These are phyloP conservation scores for Cyclargus thomasi DNA, from an alignment of 1,140 invertebrate genomes.

Conservation along the genomic window DNA sequence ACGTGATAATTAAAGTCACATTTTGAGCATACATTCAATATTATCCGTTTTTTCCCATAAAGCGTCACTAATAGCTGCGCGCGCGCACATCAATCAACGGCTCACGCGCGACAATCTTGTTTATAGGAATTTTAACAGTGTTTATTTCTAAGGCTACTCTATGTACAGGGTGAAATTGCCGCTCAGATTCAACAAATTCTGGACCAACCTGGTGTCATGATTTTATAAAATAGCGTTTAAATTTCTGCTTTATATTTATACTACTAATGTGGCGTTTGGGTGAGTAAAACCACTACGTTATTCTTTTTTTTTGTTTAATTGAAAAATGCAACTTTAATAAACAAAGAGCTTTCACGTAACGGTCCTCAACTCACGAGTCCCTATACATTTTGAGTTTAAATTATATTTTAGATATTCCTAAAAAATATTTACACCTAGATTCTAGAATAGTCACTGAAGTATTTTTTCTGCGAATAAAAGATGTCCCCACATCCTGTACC, in stretches of 20 bases:
- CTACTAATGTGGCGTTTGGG: no score
- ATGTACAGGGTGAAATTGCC: conserved; percentile 36
- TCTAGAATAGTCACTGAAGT: no score
- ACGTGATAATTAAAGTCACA: conserved; percentile 30
- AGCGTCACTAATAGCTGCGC: conserved; percentile 50
- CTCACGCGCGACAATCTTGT: conserved; percentile 60
- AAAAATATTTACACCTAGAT: no score
- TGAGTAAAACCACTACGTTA: no score
- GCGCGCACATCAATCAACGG: conserved; percentile 49
- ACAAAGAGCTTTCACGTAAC: no score
- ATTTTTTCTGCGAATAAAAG: background rate
- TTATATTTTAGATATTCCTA: no score
- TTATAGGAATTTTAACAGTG: conserved; percentile 68
- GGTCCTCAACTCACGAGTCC: no score
- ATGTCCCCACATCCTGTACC: conserved; percentile 45
- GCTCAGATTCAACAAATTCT: background rate
- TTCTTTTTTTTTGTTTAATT: no score
- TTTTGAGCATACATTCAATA: conserved; percentile 29
- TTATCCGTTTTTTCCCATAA: conserved; percentile 44
- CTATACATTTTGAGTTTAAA: no score
- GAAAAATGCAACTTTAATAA: no score
- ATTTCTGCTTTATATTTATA: no score
- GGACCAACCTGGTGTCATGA: background rate
- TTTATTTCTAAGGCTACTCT: conserved; percentile 53
- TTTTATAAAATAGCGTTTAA: background rate